Base-by-base conservation (phyloP, 64 coral and sea anemone species). In the Montipora sp. region DNA sequence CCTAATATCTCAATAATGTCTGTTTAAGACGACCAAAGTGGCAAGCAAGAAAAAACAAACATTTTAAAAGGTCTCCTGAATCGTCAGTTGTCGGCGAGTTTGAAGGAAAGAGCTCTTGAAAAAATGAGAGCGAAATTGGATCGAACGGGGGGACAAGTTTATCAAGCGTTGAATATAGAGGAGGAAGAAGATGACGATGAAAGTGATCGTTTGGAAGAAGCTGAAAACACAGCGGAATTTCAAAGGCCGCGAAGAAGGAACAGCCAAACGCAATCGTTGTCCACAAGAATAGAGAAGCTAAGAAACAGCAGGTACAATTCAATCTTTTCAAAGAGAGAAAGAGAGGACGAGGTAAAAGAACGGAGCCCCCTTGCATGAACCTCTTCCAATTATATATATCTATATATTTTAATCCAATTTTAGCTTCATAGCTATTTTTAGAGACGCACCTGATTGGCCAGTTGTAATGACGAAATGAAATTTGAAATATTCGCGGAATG, bases 41-140 rank as follows among this genome's bases (percentile, higher is more conserved):
- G 5, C 18, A n/a, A 20, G 19, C 12, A 13, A 47, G 66, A 14
- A 8, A 45, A 46, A 1, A 0, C 45, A 1, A 48, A 80, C 47
- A 53, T 80, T 51, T 66, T 93, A 5, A 88, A 93, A 57, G 55
- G 6, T 88, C 63, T 88, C 14, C 83, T 83, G 0, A 87, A 75
- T 73, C 91, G 83, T 73, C 91, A 93, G 51, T 78, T 88, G 20
- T 77, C 91, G 59, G 14, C 14, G 11, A 18, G 61, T 69, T 93
- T 83, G 91, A 72, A 88, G 48, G 48, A 61, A 20, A 18, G 16
- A 69, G 18, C 82, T 1, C 65, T 43, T 20, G 47, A 50, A 8
- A 85, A 50, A 71, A 85, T 85, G 82, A 45, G 66, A 3, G 82
- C n/a, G 43, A 5, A 45, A 70, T 36, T 36, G 27, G 60, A 68